These are phyloP conservation scores for Physeter macrocephalus DNA, from an alignment of 2,113 vertebrate species.

Conservation along the genomic window DNA sequence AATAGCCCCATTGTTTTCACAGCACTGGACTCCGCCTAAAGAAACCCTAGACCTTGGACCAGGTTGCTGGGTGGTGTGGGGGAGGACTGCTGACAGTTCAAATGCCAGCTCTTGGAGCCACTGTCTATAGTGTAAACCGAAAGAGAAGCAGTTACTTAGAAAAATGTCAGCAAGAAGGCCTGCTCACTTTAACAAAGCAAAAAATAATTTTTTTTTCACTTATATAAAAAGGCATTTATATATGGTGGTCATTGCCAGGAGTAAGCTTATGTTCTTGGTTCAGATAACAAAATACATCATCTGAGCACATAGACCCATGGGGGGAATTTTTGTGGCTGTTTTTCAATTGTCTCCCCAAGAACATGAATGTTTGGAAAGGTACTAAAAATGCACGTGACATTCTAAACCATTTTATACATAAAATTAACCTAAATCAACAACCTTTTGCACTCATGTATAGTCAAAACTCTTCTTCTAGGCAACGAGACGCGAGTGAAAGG, in stretches of 20 bases:
- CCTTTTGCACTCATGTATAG: not conserved
- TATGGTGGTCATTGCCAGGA: not conserved
- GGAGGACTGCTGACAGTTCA: not conserved
- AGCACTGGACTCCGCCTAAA: not conserved
- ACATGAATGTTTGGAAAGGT: not conserved
- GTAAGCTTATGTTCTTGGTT: not conserved
- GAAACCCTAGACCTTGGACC: not conserved
- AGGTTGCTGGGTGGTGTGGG: not conserved
- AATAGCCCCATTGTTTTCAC: not conserved
- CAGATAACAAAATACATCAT: not conserved
- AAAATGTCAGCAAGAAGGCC: not conserved
- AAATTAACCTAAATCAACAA: not conserved
- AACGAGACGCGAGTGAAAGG: not conserved
- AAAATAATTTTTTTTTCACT: not conserved
- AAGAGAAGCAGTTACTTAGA: slow-evolving; percentile 3
- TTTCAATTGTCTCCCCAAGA: slow-evolving; percentile 9
- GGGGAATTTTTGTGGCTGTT: not conserved
- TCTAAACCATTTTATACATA: slow-evolving; percentile 3
- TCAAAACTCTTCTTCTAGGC: not conserved
- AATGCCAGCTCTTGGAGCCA: not conserved
- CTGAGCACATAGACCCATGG: not conserved
- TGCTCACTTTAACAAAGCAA: not conserved
- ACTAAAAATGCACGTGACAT: not conserved
- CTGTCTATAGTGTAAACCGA: not conserved
- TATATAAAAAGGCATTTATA: not conserved